These are phyloP conservation scores for Bergia sp. DNA, from an alignment of 92 coral and sea anemone genomes.

Conservation along the genomic window DNA sequence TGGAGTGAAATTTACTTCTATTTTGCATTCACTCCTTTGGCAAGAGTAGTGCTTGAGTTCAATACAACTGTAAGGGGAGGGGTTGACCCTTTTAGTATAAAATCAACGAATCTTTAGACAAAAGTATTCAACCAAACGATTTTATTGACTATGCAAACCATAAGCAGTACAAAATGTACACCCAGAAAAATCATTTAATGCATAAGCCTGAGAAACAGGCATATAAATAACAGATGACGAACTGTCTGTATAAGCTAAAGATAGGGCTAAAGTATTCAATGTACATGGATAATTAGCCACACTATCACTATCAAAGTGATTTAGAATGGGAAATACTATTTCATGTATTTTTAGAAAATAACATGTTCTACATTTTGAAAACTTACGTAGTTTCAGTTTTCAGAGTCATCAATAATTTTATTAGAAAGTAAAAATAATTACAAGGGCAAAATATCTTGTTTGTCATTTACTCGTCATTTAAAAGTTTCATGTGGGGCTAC, in stretches of 20 bases:
- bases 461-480: background rate
- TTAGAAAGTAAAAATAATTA: background rate
- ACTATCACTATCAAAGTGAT: background rate
- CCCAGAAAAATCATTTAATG: background rate
- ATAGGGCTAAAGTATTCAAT: conserved; percentile 9
- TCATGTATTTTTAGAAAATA: background rate
- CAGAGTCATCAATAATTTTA: background rate
- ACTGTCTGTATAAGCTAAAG: conserved; percentile 9
- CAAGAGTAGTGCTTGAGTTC: background rate
- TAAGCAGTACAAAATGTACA: background rate
- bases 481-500: background rate
- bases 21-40: background rate
- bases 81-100: background rate
- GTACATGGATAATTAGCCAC: background rate
- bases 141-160: conserved; percentile 5
- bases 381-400: conserved; percentile 11
- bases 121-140: background rate
- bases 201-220: conserved; percentile 14
- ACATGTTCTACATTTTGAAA: conserved; percentile 7
- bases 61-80: background rate
- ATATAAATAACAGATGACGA: background rate
- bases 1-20: background rate
- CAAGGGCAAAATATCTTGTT: background rate
- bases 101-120: background rate
- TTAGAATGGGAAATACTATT: conserved; percentile 4